phyloP scores from a whole-genome alignment of 1,140 invertebrate genomes.

The Heliconius hewitsoni region DNA sequence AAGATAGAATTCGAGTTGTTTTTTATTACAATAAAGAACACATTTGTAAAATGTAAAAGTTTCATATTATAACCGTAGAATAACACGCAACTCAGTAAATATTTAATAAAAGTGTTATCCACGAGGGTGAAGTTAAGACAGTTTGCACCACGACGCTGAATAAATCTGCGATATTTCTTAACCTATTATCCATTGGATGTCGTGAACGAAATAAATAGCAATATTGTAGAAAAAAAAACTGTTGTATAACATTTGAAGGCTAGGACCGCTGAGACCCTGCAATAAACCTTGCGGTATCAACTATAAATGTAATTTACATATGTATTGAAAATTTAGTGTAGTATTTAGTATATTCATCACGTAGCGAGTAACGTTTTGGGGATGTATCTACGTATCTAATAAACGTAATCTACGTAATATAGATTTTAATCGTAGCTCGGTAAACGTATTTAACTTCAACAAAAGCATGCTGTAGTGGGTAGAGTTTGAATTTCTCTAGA shows the following conservation, averaged over 20 bases:
- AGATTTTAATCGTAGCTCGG: slow-evolving; percentile 53
- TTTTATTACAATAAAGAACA: slow-evolving; percentile 2
- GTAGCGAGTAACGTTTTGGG: slow-evolving; percentile 38
- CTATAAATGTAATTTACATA: slow-evolving; percentile 58
- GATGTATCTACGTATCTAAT: slow-evolving; percentile 41
- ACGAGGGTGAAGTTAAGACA: slow-evolving; percentile 52
- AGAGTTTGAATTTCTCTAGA: slow-evolving; percentile 67
- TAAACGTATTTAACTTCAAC: slow-evolving; percentile 54
- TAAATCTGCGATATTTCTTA: slow-evolving; percentile 48
- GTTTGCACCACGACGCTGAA: slow-evolving; percentile 47
- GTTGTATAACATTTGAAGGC: slow-evolving; percentile 28
- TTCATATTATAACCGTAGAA: slow-evolving; percentile 5
- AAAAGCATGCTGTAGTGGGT: slow-evolving; percentile 62
- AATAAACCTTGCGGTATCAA: slow-evolving; percentile 49
- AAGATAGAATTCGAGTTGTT: background rate
- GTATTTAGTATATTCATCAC: slow-evolving; percentile 40
- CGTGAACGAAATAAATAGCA: slow-evolving; percentile 22
- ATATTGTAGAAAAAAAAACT: slow-evolving; percentile 20
- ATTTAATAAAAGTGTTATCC: slow-evolving; percentile 47
- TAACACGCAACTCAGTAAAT: slow-evolving; percentile 41
- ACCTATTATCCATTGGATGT: slow-evolving; percentile 13
- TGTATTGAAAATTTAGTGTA: slow-evolving; percentile 60
- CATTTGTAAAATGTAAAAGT: slow-evolving; percentile 3
- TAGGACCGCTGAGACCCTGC: slow-evolving; percentile 39
- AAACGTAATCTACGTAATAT: slow-evolving; percentile 40